These are phyloP conservation scores for Muscicapa striata DNA, from an alignment of 2,797 vertebrate genomes.

Conservation along the genomic window DNA sequence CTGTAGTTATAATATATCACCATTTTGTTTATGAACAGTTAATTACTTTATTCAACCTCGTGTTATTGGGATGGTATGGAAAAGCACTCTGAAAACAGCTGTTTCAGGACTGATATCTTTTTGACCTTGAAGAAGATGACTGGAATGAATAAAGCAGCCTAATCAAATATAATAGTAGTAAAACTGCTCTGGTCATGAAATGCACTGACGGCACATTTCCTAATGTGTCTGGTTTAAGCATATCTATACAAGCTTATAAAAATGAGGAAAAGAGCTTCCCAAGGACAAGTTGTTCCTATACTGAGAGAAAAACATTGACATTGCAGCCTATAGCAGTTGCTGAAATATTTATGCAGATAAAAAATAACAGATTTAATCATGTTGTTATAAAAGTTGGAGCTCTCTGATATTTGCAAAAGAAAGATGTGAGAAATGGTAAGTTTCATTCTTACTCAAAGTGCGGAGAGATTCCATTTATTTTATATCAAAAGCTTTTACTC, in stretches of 20 bases:
- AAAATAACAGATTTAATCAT: background rate
- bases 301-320: constrained; percentile 23
- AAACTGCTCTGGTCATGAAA: background rate
- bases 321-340: background rate
- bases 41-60: background rate
- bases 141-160: constrained; percentile 25
- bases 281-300: background rate
- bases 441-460: background rate
- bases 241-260: background rate
- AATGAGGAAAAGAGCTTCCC: constrained; percentile 1
- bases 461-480: background rate
- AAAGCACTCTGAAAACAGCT: constrained; percentile 17
- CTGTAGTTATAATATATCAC: constrained; percentile 19
- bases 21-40: background rate
- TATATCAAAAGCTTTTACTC: background rate
- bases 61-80: background rate
- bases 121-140: constrained; percentile 42
- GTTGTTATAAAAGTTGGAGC: background rate
- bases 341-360: constrained; percentile 31
- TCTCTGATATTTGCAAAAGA: background rate
- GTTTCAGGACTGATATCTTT: background rate
- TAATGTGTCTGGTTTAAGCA: background rate
- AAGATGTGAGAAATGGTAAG: background rate
- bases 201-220: background rate
- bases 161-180: constrained; percentile 20